Evolutionary conservation across 2,113 vertebrate genomes (phyloP).

Genomic region (Polypterus senegalus): DNA sequence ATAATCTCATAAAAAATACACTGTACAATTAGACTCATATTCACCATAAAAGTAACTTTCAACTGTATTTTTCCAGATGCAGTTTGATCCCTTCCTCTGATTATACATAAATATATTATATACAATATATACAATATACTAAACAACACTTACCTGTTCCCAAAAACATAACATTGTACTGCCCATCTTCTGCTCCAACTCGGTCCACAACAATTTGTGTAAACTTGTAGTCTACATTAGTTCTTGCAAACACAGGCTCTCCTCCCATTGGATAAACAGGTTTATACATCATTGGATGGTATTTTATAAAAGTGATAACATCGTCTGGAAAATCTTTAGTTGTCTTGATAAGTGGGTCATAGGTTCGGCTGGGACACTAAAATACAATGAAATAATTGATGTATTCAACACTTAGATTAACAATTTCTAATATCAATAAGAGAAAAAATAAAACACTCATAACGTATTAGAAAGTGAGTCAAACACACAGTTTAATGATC

Average conservation of each 20-base stretch:
- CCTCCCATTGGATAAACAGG: slow-evolving; percentile 61
- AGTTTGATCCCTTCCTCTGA: too few species aligned
- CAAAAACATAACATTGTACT: slow-evolving; percentile 91
- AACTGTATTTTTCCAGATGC: too few species aligned
- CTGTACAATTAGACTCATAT: too few species aligned
- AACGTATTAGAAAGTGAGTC: background rate
- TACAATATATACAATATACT: too few species aligned
- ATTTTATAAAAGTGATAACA: slow-evolving; percentile 79
- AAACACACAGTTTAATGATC: background rate
- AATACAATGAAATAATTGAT: background rate
- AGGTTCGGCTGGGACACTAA: slow-evolving; percentile 91
- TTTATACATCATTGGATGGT: slow-evolving; percentile 79
- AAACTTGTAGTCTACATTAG: slow-evolving; percentile 77
- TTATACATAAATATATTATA: too few species aligned
- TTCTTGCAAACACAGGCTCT: slow-evolving; percentile 70
- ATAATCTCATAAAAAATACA: too few species aligned
- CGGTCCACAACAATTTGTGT: slow-evolving; percentile 87
- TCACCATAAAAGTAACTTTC: too few species aligned
- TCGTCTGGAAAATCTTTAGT: slow-evolving; percentile 93
- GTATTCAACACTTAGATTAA: too few species aligned
- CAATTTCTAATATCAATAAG: background rate
- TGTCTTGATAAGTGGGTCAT: slow-evolving; percentile 78
- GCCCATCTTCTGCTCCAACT: slow-evolving; percentile 82
- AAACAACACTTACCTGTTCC: slow-evolving; percentile 67
- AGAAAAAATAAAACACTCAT: background rate